These are phyloP conservation scores for Morus bassanus DNA, from an alignment of 2,797 vertebrate species.

Conservation along the genomic window DNA sequence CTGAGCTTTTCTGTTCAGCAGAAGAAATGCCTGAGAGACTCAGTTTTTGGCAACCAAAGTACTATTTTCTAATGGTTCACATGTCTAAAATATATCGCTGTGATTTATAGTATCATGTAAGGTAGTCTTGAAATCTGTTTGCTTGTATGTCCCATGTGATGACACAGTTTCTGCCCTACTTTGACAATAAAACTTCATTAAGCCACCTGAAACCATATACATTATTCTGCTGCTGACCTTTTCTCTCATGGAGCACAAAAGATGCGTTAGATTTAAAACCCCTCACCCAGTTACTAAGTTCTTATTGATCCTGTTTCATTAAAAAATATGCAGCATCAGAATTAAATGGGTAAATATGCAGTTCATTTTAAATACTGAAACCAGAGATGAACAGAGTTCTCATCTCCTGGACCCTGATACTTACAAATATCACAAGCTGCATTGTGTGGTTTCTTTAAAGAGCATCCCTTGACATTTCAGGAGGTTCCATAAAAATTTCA, in stretches of 20 bases:
- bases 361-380: neutral
- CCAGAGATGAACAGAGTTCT: neutral
- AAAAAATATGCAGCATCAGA: neutral
- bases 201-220: neutral
- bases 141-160: neutral
- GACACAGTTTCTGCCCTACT: neutral
- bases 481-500: neutral
- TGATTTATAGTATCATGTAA: neutral
- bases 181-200: constrained; percentile 68
- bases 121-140: neutral
- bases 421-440: neutral
- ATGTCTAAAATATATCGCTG: neutral
- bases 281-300: neutral
- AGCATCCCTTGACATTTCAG: neutral
- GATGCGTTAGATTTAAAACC: neutral
- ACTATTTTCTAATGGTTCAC: neutral
- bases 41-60: constrained; percentile 26
- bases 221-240: neutral
- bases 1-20: constrained; percentile 22
- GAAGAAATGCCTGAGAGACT: constrained; percentile 26
- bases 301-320: neutral
- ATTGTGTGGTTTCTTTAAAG: neutral
- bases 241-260: neutral
- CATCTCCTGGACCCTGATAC: neutral
- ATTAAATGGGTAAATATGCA: neutral